phyloP scores from a whole-genome alignment of 2,113 vertebrate species.

The Anguilla japonica region DNA sequence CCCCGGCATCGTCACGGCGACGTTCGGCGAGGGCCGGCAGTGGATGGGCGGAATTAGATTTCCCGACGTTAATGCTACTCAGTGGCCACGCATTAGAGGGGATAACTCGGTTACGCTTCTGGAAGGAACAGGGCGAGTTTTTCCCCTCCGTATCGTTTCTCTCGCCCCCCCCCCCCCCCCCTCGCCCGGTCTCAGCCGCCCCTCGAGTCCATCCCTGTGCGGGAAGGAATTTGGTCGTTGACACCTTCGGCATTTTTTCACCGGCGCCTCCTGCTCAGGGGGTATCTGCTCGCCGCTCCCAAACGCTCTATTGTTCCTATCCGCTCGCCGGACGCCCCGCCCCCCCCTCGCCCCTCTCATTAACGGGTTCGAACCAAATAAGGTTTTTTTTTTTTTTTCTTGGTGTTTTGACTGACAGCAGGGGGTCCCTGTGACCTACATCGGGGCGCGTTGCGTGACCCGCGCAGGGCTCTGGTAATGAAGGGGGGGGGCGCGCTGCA shows the following conservation, averaged over 20 bases:
- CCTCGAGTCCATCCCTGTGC: slow-evolving; percentile 6
- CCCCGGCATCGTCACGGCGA: background rate
- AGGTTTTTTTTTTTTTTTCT: slow-evolving; percentile 35
- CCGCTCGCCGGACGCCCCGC: slow-evolving; percentile 18
- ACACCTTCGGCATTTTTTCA: background rate
- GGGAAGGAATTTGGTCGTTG: background rate
- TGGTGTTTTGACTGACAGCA: slow-evolving; percentile 63
- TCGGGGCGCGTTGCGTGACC: slow-evolving; percentile 72
- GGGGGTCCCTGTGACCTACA: slow-evolving; percentile 68
- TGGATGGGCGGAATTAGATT: slow-evolving; percentile 29
- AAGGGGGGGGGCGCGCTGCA: slow-evolving; percentile 43
- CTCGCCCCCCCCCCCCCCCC: background rate
- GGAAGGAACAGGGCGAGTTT: background rate
- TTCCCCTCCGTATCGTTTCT: background rate
- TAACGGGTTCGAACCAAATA: background rate
- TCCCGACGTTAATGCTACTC: slow-evolving; percentile 29
- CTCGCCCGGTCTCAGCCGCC: slow-evolving; percentile 16
- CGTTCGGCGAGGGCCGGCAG: slow-evolving; percentile 23
- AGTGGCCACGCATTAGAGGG: slow-evolving; percentile 27
- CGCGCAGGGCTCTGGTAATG: slow-evolving; percentile 62
- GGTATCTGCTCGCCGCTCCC: background rate
- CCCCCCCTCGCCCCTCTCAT: slow-evolving; percentile 26
- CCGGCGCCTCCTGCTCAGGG: background rate
- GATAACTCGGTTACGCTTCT: slow-evolving; percentile 21
- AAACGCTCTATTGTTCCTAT: slow-evolving; percentile 31